Conservation (phyloP, 2,888 invertebrate genomes). For the Diachrysia chrysitis region DNA sequence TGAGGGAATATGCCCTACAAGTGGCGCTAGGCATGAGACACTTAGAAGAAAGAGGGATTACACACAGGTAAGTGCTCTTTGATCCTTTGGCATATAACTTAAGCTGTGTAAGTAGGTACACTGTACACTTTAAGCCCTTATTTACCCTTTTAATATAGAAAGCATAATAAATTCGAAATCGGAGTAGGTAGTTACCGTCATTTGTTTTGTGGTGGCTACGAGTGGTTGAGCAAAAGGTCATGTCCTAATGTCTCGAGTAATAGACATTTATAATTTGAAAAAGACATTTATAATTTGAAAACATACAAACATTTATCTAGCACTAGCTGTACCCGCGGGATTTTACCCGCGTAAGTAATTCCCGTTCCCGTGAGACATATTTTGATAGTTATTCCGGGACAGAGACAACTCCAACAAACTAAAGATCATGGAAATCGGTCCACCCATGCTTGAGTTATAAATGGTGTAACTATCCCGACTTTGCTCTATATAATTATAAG, state of each 20-base stretch:
- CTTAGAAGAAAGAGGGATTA: conserved; percentile 91
- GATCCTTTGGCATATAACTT: neutral
- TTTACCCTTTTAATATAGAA: neutral
- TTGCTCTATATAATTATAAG: too few relatives aligned
- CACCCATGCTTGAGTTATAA: too few relatives aligned
- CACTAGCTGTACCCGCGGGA: too few relatives aligned
- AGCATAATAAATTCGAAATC: neutral
- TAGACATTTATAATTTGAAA: neutral
- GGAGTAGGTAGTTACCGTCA: neutral
- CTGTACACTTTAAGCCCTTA: neutral
- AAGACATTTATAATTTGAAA: neutral
- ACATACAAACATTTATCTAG: neutral
- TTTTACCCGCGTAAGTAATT: too few relatives aligned
- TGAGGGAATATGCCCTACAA: conserved; percentile 93
- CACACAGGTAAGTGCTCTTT: conserved; percentile 89
- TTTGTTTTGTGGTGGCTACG: neutral
- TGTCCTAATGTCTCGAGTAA: neutral
- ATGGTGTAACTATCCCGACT: too few relatives aligned
- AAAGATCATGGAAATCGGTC: too few relatives aligned
- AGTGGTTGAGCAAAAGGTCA: conserved; percentile 5
- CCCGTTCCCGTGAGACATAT: too few relatives aligned
- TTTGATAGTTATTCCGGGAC: too few relatives aligned
- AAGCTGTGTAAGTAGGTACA: neutral
- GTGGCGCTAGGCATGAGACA: conserved; percentile 95
- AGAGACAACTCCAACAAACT: too few relatives aligned